Conservation (phyloP, 2,113 vertebrate genomes). For the Rhinopomastus cyanomelas region DNA sequence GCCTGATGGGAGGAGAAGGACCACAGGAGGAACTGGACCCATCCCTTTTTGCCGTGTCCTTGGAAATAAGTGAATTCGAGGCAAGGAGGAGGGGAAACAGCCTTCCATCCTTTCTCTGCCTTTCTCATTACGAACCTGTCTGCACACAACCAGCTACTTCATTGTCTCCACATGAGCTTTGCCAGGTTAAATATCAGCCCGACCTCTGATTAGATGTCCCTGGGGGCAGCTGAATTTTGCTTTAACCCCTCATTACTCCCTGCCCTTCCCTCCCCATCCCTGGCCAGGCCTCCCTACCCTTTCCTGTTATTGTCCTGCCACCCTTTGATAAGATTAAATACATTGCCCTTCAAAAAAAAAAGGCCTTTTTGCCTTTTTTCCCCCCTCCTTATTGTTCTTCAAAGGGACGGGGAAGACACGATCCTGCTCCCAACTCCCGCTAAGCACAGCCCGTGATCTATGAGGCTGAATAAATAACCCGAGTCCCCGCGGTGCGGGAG, state of each 20-base stretch:
- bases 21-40: accelerated
- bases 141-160: background rate
- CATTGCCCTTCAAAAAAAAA: constrained; percentile 10
- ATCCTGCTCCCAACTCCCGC: background rate
- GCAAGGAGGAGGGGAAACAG: accelerated
- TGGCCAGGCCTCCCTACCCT: constrained; percentile 61
- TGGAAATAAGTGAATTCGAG: background rate
- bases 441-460: background rate
- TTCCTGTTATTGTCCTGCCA: constrained; percentile 76
- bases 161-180: background rate
- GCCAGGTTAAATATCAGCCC: background rate
- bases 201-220: constrained; percentile 46
- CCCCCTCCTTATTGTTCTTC: constrained; percentile 53
- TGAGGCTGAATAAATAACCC: background rate
- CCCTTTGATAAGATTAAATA: constrained; percentile 64
- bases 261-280: background rate
- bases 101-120: background rate
- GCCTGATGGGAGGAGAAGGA: background rate
- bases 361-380: background rate
- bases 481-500: background rate
- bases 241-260: constrained; percentile 27
- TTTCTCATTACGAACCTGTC: background rate
- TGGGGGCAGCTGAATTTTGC: background rate
- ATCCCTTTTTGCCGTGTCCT: background rate
- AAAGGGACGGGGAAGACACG: constrained; percentile 20